These are phyloP conservation scores for Engraulis encrasicolus DNA, from an alignment of 2,113 vertebrate species.

Conservation along the genomic window DNA sequence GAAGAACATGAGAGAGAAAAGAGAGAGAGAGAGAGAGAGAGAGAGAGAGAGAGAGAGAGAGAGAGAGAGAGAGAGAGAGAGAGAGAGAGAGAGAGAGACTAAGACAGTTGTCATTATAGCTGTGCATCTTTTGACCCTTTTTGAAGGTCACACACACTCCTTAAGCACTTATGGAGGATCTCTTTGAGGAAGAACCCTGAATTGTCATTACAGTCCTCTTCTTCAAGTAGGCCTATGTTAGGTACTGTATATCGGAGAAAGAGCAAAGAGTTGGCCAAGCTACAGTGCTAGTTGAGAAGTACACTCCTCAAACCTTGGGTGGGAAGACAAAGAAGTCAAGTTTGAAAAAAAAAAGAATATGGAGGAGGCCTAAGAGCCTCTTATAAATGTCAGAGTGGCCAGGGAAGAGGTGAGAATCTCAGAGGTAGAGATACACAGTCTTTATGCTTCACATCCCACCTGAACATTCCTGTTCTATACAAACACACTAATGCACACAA, in stretches of 20 bases:
- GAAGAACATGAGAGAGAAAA: slow-evolving; percentile 32
- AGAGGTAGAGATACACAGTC: slow-evolving; percentile 35
- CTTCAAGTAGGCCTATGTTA: slow-evolving; percentile 35
- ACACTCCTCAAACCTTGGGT: slow-evolving; percentile 8
- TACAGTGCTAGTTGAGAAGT: slow-evolving; percentile 21
- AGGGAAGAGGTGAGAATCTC: slow-evolving; percentile 45
- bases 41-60: not conserved
- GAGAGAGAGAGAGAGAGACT: not conserved
- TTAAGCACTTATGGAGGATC: slow-evolving; percentile 64
- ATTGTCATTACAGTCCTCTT: slow-evolving; percentile 59
- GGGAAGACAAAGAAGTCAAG: slow-evolving; percentile 27
- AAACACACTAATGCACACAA: not conserved
- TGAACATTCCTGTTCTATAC: slow-evolving; percentile 23
- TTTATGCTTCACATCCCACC: slow-evolving; percentile 43
- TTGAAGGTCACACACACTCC: slow-evolving; percentile 65
- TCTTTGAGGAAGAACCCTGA: slow-evolving; percentile 58
- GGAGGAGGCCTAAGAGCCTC: slow-evolving; percentile 40
- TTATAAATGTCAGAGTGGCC: slow-evolving; percentile 50
- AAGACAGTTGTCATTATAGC: slow-evolving; percentile 64
- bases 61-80: slow-evolving; percentile 9
- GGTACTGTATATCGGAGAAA: not conserved
- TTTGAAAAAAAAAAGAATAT: slow-evolving; percentile 31
- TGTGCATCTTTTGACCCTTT: slow-evolving; percentile 64
- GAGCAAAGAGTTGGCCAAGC: not conserved
- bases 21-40: slow-evolving; percentile 21